phyloP scores from a whole-genome alignment of 1,140 invertebrate genomes.

The Eufriesea mexicana region DNA sequence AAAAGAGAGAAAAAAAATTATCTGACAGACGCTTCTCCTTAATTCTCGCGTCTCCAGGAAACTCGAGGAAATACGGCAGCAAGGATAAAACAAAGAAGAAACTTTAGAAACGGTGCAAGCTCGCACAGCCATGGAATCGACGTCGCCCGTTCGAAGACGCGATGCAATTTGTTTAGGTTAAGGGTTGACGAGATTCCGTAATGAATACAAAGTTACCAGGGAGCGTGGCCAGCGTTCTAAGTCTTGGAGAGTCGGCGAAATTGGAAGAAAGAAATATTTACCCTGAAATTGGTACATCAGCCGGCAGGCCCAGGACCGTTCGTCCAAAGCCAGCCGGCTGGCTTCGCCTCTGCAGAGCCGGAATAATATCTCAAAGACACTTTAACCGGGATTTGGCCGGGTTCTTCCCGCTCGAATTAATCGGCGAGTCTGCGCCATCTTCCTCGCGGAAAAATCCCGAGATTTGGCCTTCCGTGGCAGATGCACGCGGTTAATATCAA shows the following conservation, averaged over 20 bases:
- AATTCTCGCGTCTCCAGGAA: no score
- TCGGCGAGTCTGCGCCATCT: not conserved
- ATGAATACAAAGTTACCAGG: conserved; percentile 71
- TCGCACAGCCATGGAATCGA: not conserved
- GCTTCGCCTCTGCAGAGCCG: not conserved
- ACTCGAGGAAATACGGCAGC: no score
- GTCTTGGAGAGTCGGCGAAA: conserved; percentile 41
- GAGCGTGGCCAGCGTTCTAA: conserved; percentile 30
- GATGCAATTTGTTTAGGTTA: conserved; percentile 72
- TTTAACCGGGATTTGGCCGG: conserved; percentile 60
- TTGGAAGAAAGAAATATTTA: conserved; percentile 74
- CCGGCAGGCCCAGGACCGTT: conserved; percentile 22
- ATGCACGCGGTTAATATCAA: conserved; percentile 37
- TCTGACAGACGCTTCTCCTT: no score
- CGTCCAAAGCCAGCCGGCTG: not conserved
- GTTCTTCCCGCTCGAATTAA: conserved; percentile 49
- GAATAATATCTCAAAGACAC: conserved; percentile 58
- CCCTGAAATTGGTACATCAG: conserved; percentile 67
- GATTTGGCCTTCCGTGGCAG: not conserved
- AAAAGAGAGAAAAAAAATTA: no score
- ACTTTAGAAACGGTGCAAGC: not conserved
- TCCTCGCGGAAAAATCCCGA: not conserved
- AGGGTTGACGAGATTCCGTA: conserved; percentile 69
- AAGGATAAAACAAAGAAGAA: not conserved
- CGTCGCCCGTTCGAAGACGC: conserved; percentile 14